phyloP scores from a whole-genome alignment of 2,113 vertebrate genomes.

The Hemichromis elongatus region DNA sequence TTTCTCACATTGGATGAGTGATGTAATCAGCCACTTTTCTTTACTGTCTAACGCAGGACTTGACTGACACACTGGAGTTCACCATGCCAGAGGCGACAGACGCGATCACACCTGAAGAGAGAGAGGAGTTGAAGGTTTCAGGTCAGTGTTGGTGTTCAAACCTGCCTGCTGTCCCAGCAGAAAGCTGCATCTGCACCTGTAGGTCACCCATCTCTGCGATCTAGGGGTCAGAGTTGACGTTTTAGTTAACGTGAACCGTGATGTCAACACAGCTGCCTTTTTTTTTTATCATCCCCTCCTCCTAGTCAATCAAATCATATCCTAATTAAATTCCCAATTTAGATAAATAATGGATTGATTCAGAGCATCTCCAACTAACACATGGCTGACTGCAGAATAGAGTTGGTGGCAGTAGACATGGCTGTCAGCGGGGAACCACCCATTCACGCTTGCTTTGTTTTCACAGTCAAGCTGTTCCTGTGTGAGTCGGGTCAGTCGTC shows the following conservation, averaged over 20 bases:
- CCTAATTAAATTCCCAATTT: not conserved
- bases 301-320: not conserved
- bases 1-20: not conserved
- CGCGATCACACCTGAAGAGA: slow-evolving; percentile 91
- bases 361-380: not conserved
- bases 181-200: not conserved
- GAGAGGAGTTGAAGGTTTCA: slow-evolving; percentile 94
- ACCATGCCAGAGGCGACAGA: slow-evolving; percentile 81
- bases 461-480: slow-evolving; percentile 89
- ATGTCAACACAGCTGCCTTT: not conserved
- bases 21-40: not conserved
- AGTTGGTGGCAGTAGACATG: not conserved
- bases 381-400: not conserved
- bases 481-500: slow-evolving; percentile 80
- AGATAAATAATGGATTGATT: not conserved
- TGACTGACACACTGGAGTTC: slow-evolving; percentile 83
- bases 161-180: not conserved
- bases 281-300: not conserved
- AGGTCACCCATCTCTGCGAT: not conserved
- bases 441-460: slow-evolving; percentile 20
- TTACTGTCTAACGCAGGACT: slow-evolving; percentile 70
- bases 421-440: not conserved
- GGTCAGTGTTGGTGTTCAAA: slow-evolving; percentile 70
- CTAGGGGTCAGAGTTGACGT: not conserved
- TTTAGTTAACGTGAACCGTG: not conserved